Base-by-base conservation (phyloP, 1,140 invertebrate genomes). In the Hyles vespertilio region DNA sequence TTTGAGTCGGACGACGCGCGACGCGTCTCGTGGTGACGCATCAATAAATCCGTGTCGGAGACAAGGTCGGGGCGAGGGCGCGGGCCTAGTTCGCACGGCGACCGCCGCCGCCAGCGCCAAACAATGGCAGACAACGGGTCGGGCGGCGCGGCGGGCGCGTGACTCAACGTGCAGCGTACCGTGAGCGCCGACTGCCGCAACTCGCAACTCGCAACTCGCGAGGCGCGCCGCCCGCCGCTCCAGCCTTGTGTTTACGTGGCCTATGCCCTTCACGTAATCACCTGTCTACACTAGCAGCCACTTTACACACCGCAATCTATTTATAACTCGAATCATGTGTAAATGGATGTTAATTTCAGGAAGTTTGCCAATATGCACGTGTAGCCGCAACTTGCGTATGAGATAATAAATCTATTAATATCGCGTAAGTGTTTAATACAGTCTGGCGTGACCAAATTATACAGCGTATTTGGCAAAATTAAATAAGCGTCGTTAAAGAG, bases 21-120 rank as follows among this genome's bases (percentile, higher is more conserved):
- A 51, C 65, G 66, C 56, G 65, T 70, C 66, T 62, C 56, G 69
- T 62, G 70, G 73, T 86, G 81, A 86, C 81, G 80, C 80, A 84
- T 77, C 77, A 81, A 84, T 81, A 84, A 85, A 85, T 84, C 81
- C 79, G 82, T 78, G 81, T 78, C 80, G 80, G 80, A 80, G 79
- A 82, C 84, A 87, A 87, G 84, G 84, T 86, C 82, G 84, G 71
- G 64, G 74, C 72, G 84, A 85, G 84, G 82, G 81, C 82, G 79
- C 77, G 77, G 65, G 81, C 67, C 74, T 84, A 81, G 80, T 77
- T 81, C 74, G 60, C 75, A 63, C 63, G 56, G 65, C 63, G 58
- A 56, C 62, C 65, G 68, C 58, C 56, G 67, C 36, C 58, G 56
- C 51, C 66, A 71, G 61, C 65, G 67, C 73, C 69, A 73, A 72